Conservation (phyloP, 2,888 invertebrate species). For the Apamea crenata region DNA sequence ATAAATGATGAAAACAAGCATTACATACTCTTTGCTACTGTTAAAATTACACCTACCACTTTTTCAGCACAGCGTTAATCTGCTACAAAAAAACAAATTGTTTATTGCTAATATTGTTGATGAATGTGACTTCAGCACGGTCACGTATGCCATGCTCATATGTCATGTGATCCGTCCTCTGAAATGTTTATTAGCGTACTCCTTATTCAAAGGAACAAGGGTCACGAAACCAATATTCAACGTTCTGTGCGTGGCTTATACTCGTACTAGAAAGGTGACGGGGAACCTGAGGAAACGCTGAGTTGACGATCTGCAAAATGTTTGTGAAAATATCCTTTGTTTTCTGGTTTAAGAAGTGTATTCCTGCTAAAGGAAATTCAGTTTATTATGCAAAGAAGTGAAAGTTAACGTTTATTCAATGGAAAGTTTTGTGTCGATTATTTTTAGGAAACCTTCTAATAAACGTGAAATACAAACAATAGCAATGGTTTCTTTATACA, state of each 20-base stretch:
- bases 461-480: too few relatives aligned
- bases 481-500: too few relatives aligned
- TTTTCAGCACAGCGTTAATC: background rate
- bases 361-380: background rate
- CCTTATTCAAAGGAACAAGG: conserved; percentile 41
- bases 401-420: background rate
- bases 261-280: conserved; percentile 20
- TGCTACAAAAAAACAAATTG: background rate
- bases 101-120: background rate
- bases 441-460: background rate
- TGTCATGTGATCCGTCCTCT: conserved; percentile 26
- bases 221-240: conserved; percentile 54
- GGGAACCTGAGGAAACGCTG: conserved; percentile 6
- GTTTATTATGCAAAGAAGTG: background rate
- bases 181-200: conserved; percentile 19
- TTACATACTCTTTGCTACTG: background rate
- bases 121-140: conserved; percentile 1
- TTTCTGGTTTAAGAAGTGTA: background rate
- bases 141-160: conserved; percentile 4
- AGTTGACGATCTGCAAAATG: conserved; percentile 9
- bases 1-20: background rate
- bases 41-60: background rate
- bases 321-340: conserved; percentile 9
- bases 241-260: conserved; percentile 15
- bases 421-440: background rate